Conservation (phyloP, 2,113 vertebrate genomes). For the Gavialis gangeticus region DNA sequence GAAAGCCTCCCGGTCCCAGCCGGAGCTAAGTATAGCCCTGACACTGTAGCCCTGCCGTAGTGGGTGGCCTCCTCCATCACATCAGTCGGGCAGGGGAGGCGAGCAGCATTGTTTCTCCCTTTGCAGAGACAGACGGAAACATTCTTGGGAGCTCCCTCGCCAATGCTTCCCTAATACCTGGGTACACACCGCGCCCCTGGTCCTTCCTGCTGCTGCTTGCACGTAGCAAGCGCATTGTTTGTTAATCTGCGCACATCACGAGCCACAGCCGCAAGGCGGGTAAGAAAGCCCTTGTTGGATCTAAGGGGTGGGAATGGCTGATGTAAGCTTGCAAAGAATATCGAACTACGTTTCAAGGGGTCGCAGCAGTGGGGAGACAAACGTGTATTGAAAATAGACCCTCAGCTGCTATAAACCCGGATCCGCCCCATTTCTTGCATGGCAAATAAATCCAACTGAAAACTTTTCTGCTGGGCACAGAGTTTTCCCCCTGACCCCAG, state of each 20-base stretch:
- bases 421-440: too few species aligned
- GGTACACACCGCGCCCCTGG: background rate
- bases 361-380: too few species aligned
- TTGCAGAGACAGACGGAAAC: background rate
- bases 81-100: background rate
- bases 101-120: background rate
- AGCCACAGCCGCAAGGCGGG: background rate
- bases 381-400: too few species aligned
- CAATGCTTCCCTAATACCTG: fast-evolving
- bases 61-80: background rate
- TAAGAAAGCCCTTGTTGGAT: background rate
- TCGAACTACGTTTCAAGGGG: background rate
- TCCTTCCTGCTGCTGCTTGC: background rate
- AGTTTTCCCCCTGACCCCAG: background rate
- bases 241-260: background rate
- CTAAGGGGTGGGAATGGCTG: background rate
- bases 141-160: background rate
- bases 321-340: background rate
- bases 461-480: background rate
- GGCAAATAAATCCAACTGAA: background rate
- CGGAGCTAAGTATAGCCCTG: background rate
- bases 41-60: background rate
- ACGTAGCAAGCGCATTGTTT: background rate
- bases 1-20: background rate
- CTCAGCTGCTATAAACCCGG: too few species aligned